These are phyloP conservation scores for Spizella passerina DNA, from an alignment of 2,797 vertebrate species.

Conservation along the genomic window DNA sequence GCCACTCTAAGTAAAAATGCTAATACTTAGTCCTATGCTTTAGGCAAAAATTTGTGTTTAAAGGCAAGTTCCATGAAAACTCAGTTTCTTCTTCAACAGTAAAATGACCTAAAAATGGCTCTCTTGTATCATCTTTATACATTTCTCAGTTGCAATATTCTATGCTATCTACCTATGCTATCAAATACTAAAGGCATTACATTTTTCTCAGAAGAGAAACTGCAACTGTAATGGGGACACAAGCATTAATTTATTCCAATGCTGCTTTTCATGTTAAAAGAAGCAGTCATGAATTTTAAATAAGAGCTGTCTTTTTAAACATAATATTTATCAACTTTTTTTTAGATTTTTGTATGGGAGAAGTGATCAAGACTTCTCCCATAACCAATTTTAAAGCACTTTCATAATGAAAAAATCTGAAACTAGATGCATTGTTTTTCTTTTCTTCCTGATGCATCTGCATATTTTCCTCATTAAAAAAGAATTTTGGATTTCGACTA, in stretches of 20 bases:
- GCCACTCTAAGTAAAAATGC: neutral
- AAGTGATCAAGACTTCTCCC: neutral
- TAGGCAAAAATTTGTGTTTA: neutral
- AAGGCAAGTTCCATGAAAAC: neutral
- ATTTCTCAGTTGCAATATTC: neutral
- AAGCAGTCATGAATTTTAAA: neutral
- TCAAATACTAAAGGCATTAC: neutral
- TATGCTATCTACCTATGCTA: neutral
- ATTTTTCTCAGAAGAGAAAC: neutral
- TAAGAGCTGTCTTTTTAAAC: neutral
- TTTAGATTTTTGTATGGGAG: neutral
- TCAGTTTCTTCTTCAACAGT: neutral
- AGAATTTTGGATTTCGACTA: neutral
- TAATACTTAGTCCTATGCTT: neutral
- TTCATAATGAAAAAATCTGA: neutral
- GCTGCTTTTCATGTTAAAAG: neutral
- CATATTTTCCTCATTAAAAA: neutral
- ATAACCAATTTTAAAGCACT: neutral
- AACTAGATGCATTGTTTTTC: neutral
- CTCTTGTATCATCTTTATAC: neutral
- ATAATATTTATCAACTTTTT: neutral
- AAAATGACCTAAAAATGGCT: neutral
- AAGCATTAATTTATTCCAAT: neutral
- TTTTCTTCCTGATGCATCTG: neutral
- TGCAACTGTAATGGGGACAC: neutral